Evolutionary conservation across 2,888 invertebrate genomes (phyloP), one percentile per base, ranked within the genome.

Genomic region (Crepidodera aurea): DNA sequence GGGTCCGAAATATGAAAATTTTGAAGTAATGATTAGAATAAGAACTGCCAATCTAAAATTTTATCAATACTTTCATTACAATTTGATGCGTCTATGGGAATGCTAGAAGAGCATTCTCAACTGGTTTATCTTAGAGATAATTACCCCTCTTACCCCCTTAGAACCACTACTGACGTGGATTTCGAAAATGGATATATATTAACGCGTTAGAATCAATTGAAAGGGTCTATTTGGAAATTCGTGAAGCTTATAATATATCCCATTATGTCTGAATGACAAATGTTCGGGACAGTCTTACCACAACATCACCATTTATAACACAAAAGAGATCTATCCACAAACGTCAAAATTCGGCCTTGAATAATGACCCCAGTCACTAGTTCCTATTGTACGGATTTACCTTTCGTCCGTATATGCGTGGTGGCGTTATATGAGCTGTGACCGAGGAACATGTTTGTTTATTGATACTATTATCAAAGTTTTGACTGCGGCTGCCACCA

Each of bases 301-400:
- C 61, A 69, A 71, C 66, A 68, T 67, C 64, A 64, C 34, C 34
- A 34, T 34, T 34, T 34, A 34, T 34, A 34, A 34, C 13, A 34
- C 34, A n/a, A 75, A 75, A 70, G 68, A 66, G 67, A 69, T 72
- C 76, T 75, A 72, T 76, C 74, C 72, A 66, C 76, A 75, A 77
- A 75, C 73, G 77, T 77, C 77, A 76, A 76, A 77, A 72, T 72
- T 62, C 71, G 67, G 64, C 64, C 67, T 69, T 77, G 73, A 78
- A 76, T 78, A 77, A 78, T 78, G 76, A 75, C 76, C 72, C 65
- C 22, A 75, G 77, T 78, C 78, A 77, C 76, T 78, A 78, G 76
- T 77, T 65, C 69, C 75, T 70, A 78, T 79, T 79, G 78, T 77
- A 51, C 62, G 69, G 63, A 65, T 74, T 66, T 67, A 69, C 69